Percentiles rank a stretch among this genome's conserved stretches.
phyloP scores from a whole-genome alignment of 2,797 vertebrate species.

The Pantherophis vulpinus region DNA sequence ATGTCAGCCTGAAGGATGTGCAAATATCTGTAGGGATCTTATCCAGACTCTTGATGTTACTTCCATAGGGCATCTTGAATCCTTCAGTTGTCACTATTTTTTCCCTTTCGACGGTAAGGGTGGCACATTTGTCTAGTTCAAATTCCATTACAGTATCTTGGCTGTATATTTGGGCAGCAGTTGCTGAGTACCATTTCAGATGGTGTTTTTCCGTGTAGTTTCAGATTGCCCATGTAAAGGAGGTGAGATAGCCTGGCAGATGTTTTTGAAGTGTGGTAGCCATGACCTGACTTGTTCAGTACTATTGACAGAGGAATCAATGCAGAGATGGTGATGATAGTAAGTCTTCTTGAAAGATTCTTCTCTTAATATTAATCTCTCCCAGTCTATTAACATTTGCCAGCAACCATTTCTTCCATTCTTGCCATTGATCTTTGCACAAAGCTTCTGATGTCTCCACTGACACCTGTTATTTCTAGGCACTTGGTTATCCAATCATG shows the following conservation, averaged over 20 bases:
- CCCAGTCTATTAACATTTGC: too few relatives aligned
- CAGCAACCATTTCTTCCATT: too few relatives aligned
- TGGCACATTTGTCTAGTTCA: background rate
- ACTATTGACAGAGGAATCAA: too few relatives aligned
- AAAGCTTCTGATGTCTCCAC: background rate
- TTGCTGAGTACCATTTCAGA: background rate
- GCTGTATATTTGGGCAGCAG: background rate
- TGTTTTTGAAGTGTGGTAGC: too few relatives aligned
- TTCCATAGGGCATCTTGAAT: background rate
- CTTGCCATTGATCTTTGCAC: background rate
- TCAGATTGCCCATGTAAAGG: too few relatives aligned
- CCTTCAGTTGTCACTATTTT: background rate
- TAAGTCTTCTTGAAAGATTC: background rate
- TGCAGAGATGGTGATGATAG: too few relatives aligned
- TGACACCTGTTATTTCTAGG: too few relatives aligned
- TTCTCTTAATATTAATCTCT: background rate
- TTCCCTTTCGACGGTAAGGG: background rate
- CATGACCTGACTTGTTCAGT: too few relatives aligned
- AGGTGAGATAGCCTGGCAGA: too few relatives aligned
- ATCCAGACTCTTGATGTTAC: background rate
- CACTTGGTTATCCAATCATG: too few relatives aligned
- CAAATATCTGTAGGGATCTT: background rate
- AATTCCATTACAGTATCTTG: background rate
- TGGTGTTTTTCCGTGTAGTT: too few relatives aligned
- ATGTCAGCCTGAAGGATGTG: background rate